Conservation (phyloP, 2,797 vertebrate species). For the Hypotaenidia okinawae region DNA sequence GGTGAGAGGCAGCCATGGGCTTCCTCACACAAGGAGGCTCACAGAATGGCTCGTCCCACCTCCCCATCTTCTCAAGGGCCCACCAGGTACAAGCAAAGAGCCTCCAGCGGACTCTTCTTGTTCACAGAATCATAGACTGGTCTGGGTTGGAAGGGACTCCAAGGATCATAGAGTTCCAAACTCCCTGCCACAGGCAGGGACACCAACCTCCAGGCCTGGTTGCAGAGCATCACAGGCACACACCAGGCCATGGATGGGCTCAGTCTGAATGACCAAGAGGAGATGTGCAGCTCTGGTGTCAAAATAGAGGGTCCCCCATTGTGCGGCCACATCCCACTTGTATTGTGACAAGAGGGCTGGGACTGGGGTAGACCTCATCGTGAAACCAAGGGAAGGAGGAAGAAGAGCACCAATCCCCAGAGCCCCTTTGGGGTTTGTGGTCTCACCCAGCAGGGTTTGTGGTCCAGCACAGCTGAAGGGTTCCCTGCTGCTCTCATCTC, state of each 20-base stretch:
- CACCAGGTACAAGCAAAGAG: neutral
- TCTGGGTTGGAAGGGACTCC: too few relatives aligned
- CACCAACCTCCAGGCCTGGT: too few relatives aligned
- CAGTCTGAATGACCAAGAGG: neutral
- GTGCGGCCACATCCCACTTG: neutral
- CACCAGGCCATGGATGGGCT: accelerated
- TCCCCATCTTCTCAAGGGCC: neutral
- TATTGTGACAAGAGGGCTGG: neutral
- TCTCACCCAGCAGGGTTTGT: neutral
- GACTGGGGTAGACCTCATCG: neutral
- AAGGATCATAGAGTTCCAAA: too few relatives aligned
- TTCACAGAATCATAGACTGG: too few relatives aligned
- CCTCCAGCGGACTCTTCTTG: neutral
- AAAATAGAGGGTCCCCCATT: neutral
- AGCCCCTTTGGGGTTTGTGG: neutral
- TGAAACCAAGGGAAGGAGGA: neutral
- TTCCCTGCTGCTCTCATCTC: neutral
- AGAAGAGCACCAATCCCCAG: neutral
- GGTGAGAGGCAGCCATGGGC: neutral
- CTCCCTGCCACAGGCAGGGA: too few relatives aligned
- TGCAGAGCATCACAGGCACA: neutral
- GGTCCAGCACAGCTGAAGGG: neutral
- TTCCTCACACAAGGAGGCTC: neutral
- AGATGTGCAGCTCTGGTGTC: neutral
- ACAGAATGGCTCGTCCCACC: neutral